Evolutionary conservation across 2,113 vertebrate genomes (phyloP), one percentile per base, ranked within the genome.

Genomic region (Apeltes quadracus): DNA sequence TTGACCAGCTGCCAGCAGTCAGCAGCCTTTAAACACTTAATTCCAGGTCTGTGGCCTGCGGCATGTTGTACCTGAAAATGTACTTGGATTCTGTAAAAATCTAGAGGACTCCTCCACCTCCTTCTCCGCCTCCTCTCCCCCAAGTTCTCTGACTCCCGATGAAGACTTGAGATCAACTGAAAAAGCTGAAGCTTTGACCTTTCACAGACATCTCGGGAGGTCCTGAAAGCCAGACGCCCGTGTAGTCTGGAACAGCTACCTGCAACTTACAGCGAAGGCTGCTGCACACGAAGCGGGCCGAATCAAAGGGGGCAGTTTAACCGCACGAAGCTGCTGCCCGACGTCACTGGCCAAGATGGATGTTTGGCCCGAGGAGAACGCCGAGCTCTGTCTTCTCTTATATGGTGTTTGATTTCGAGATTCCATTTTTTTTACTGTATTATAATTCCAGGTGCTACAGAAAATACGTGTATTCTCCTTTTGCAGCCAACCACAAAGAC

Each of bases 251-350:
- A 73, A 59, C 62, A 68, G 64, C 70, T 63, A 56, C 68, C 56
- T 64, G 68, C 36, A 20, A 22, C 5, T 18, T 15, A 10, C 39
- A 75, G 72, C 10, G 7, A 43, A 71, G 72, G 66, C 62, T 5
- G n/a, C 61, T 54, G 54, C 62, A 68, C n/a, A 57, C 36, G 39
- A 59, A 68, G 54, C 3, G 27, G 41, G 27, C 61, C 61, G 72
- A 82, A 78, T 84, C 73, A 78, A 86, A 82, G 27, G 43, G 59
- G 39, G 34, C 22, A 61, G 39, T 84, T 82, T 67, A 78, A 57
- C 67, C 64, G 66, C 38, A 92, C 84, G 88, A 84, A 73, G 76
- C 56, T 76, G 57, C 83, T 22, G 86, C 84, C 68, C 72, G 61
- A 84, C 22, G 20, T 79, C 74, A 80, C 61, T 73, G 70, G 77